phyloP scores from a whole-genome alignment of 2,888 invertebrate genomes.

The Carterocephalus palaemon region DNA sequence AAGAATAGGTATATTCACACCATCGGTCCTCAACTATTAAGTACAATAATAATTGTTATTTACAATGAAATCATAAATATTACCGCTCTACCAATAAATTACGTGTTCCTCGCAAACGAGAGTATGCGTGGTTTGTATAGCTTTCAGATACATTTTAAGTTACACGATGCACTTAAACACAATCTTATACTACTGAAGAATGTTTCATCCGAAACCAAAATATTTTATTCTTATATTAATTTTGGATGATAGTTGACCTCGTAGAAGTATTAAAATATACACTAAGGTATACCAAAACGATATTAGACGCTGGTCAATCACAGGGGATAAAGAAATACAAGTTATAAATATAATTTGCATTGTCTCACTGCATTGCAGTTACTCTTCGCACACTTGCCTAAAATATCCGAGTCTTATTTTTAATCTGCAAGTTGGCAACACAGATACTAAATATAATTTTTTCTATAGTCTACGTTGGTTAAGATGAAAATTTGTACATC shows the following conservation, averaged over 20 bases:
- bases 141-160: slow-evolving; percentile 17
- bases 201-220: too few relatives aligned
- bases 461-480: slow-evolving; percentile 11
- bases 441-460: slow-evolving; percentile 10
- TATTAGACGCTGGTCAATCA: slow-evolving; percentile 33
- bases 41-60: slow-evolving; percentile 73
- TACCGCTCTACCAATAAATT: slow-evolving; percentile 60
- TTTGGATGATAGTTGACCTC: too few relatives aligned
- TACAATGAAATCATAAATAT: slow-evolving; percentile 67
- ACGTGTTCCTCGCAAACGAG: slow-evolving; percentile 46
- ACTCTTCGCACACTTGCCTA: slow-evolving; percentile 36
- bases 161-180: background rate
- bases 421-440: slow-evolving; percentile 19
- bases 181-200: too few relatives aligned
- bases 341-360: slow-evolving; percentile 41
- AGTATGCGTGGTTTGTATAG: slow-evolving; percentile 44
- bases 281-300: slow-evolving; percentile 4
- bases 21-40: slow-evolving; percentile 63
- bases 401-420: slow-evolving; percentile 22
- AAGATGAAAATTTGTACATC: slow-evolving; percentile 25
- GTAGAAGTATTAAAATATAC: background rate
- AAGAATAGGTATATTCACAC: slow-evolving; percentile 24
- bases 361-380: slow-evolving; percentile 52
- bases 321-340: slow-evolving; percentile 38
- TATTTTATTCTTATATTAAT: too few relatives aligned